Evolutionary conservation across 2,113 vertebrate genomes (phyloP), one percentile per base, ranked within the genome.

Genomic region (Callipepla californica): DNA sequence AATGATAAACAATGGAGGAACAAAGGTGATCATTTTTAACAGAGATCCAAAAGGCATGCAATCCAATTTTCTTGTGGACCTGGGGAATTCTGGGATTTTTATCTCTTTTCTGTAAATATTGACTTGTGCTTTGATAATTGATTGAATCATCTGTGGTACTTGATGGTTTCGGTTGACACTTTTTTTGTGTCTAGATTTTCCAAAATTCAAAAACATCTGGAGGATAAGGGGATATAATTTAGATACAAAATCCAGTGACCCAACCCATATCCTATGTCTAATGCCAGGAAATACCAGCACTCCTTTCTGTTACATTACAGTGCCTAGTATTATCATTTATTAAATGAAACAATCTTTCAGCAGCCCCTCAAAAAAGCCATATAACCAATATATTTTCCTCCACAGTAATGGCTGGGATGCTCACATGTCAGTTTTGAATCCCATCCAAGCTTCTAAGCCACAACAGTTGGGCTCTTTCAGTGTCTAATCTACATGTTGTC

Each of bases 261-360:
- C 50, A 87, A 66, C 10, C 36, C 16, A 13, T 69, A 58, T 38
- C 26, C 58, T 81, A 61, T 73, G n/a, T 57, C 18, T 94, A 80
- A 57, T 65, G 74, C 23, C 53, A 90, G 68, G 53, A 93, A 96
- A 87, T 70, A 80, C 44, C 55, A 63, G 40, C 58, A 9, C 17
- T 89, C 18, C 23, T 89, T 75, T 73, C 44, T 89, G 57, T 61
- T 79, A n/a, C 12, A 28, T 48, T 80, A 45, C 55, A 63, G 19
- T n/a, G 58, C 57, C 44, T 57, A 87, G 85, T 89, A 85, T 57
- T 87, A 7, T 40, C 10, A 92, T 93, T 79, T 40, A 28, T 62
- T 78, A 78, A 70, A 90, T 61, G 40, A 93, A 92, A 32, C 36
- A 65, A 38, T 89, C 74, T 65, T 86, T 92, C 92, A 93, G 26